These are phyloP conservation scores for Merodon equestris DNA, from an alignment of 2,888 invertebrate species.

Conservation along the genomic window DNA sequence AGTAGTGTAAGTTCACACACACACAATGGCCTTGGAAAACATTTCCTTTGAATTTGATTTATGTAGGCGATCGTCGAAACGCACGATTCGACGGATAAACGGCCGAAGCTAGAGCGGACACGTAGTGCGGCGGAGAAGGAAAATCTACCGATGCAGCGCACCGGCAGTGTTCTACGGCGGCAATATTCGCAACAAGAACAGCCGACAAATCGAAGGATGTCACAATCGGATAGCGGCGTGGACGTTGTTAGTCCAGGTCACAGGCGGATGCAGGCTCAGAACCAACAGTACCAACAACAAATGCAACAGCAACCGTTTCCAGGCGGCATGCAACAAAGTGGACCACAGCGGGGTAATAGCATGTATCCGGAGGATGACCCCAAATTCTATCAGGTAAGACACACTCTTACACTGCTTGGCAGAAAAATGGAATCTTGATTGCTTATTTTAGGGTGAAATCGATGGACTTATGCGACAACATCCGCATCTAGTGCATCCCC, in stretches of 20 bases:
- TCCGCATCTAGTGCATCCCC: slow-evolving; percentile 85
- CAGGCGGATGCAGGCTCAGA: slow-evolving; percentile 75
- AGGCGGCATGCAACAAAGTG: slow-evolving; percentile 39
- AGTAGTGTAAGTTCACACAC: slow-evolving; percentile 77
- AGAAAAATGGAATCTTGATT: neutral
- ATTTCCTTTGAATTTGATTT: slow-evolving; percentile 32
- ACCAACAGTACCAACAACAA: slow-evolving; percentile 77
- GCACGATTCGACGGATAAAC: slow-evolving; percentile 83
- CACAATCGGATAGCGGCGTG: slow-evolving; percentile 80
- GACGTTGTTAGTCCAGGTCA: slow-evolving; percentile 78
- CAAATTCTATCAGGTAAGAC: slow-evolving; percentile 80
- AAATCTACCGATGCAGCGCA: slow-evolving; percentile 87
- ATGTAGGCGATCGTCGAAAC: slow-evolving; percentile 80
- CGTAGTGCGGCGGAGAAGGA: slow-evolving; percentile 93
- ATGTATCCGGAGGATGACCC: slow-evolving; percentile 84
- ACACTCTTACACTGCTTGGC: neutral
- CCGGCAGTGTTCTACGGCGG: slow-evolving; percentile 87
- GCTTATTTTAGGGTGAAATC: slow-evolving; percentile 82
- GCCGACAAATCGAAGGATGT: slow-evolving; percentile 83
- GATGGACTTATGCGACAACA: slow-evolving; percentile 90
- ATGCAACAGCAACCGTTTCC: slow-evolving; percentile 73
- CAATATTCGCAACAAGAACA: slow-evolving; percentile 90
- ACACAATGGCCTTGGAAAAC: neutral
- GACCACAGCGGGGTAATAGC: slow-evolving; percentile 73
- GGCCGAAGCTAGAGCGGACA: slow-evolving; percentile 91